These are phyloP conservation scores for Drosophila ambigua DNA, from an alignment of 1,140 invertebrate species.

Conservation along the genomic window DNA sequence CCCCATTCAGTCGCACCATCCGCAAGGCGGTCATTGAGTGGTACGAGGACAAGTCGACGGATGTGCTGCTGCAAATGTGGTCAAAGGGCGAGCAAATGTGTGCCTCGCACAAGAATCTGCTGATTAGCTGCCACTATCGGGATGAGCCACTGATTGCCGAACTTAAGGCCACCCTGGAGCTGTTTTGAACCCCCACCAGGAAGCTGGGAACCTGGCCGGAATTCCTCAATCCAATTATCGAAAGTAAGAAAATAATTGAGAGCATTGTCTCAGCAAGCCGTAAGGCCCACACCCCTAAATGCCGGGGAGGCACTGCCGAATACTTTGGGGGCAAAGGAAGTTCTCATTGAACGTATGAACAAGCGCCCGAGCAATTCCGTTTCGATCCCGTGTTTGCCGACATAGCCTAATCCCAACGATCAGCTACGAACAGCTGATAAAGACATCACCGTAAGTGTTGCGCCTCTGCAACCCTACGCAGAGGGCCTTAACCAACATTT, in stretches of 20 bases:
- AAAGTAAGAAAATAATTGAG: slow-evolving; percentile 29
- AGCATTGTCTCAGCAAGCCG: slow-evolving; percentile 51
- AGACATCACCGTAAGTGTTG: slow-evolving; percentile 41
- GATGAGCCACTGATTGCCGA: slow-evolving; percentile 30
- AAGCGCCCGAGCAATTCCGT: slow-evolving; percentile 59
- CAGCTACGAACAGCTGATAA: slow-evolving; percentile 64
- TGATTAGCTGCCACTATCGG: slow-evolving; percentile 57
- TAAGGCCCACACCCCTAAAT: slow-evolving; percentile 3
- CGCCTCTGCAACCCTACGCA: not conserved
- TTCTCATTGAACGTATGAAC: slow-evolving; percentile 43
- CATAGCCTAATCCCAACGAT: slow-evolving; percentile 53
- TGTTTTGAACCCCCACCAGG: slow-evolving; percentile 25
- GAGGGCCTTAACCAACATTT: not conserved
- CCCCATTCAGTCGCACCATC: slow-evolving; percentile 57
- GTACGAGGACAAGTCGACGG: slow-evolving; percentile 60
- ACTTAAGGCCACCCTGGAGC: slow-evolving; percentile 36
- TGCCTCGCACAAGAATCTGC: slow-evolving; percentile 49
- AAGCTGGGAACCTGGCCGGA: slow-evolving; percentile 47
- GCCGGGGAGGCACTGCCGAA: slow-evolving; percentile 34
- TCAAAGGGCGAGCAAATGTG: slow-evolving; percentile 22
- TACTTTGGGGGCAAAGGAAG: slow-evolving; percentile 52
- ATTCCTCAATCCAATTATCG: slow-evolving; percentile 29
- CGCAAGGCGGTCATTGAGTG: slow-evolving; percentile 68
- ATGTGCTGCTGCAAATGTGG: slow-evolving; percentile 60
- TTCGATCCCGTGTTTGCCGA: slow-evolving; percentile 22